Evolutionary conservation across 2,888 invertebrate genomes (phyloP), one percentile per base, ranked within the genome.

Genomic region (Scaptomyza reducta): DNA sequence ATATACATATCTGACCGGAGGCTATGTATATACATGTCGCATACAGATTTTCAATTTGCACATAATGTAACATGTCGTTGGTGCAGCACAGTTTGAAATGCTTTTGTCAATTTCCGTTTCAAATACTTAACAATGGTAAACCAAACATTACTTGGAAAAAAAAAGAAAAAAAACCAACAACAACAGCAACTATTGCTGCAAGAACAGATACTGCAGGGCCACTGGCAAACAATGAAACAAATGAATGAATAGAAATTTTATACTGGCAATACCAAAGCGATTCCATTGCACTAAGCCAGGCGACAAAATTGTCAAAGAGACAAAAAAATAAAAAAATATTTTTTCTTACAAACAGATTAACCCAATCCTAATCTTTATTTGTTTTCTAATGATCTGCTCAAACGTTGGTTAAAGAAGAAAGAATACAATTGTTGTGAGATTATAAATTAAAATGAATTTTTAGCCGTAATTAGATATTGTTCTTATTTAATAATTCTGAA

Each of bases 41-140:
- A 77, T 68, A 58, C 57, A 74, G 62, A 67, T 74, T 74, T 80
- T 68, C 60, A 76, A 76, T 76, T 80, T 74, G 42, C 76, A 75
- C 79, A 73, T 63, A 62, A 59, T 70, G 70, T 61, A 59, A 44
- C 33, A 16, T 40, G 40, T 40, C 40, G 40, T 16, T 40, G 42
- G 56, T 42, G 58, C 55, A 56, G 44, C 51, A 60, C 49, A 47
- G 38, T 62, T 58, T 67, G 18, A 57, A 42, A 57, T 69, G 67
- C 64, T 74, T 74, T 70, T 67, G 73, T 67, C 49, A 70, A 75
- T 84, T 84, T 80, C 85, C 79, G 68, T 63, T 62, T 70, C 60
- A 68, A 78, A 63, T 67, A 42, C 61, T 11, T 31, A 75, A 79
- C 79, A 85, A 76, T 62, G 61, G 35, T 64, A 35, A 60, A 46